Conservation (phyloP, 92 coral and sea anemone genomes). For the Phymanthus crucifer region DNA sequence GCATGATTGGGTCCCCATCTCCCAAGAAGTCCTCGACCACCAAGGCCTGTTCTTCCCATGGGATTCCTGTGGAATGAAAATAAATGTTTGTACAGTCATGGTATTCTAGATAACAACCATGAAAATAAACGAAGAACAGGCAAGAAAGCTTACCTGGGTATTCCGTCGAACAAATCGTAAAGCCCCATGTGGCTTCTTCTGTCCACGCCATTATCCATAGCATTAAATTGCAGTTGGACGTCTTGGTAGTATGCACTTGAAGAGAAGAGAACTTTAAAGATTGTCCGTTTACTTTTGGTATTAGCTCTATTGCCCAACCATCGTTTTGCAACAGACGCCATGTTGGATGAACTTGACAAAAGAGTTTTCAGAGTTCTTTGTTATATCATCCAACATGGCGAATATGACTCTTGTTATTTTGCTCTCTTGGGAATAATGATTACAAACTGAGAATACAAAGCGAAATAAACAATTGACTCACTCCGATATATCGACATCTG, state of each 20-base stretch:
- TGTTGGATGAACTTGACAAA: too few species aligned
- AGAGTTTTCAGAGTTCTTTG: too few species aligned
- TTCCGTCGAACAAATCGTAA: conserved; percentile 62
- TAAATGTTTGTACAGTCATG: not conserved
- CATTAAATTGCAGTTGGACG: conserved; percentile 48
- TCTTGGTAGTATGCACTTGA: conserved; percentile 39
- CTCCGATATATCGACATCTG: conserved; percentile 66
- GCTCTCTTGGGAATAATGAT: too few species aligned
- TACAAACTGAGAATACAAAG: not conserved
- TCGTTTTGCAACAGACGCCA: too few species aligned
- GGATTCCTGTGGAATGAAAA: conserved; percentile 52
- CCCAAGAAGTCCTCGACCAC: conserved; percentile 81
- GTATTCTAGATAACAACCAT: not conserved
- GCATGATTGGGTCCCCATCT: conserved; percentile 90
- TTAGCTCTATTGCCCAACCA: too few species aligned
- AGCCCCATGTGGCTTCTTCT: conserved; percentile 61
- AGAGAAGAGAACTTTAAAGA: not conserved
- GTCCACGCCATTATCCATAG: conserved; percentile 54
- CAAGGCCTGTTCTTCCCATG: conserved; percentile 72
- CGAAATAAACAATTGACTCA: conserved; percentile 21
- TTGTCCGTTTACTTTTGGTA: not conserved
- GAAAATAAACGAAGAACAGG: too few species aligned
- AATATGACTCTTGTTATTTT: too few species aligned
- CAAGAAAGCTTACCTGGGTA: conserved; percentile 57
- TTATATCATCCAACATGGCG: too few species aligned